Conservation (phyloP, 2,888 invertebrate species). For the Sminthurinus aureus region DNA sequence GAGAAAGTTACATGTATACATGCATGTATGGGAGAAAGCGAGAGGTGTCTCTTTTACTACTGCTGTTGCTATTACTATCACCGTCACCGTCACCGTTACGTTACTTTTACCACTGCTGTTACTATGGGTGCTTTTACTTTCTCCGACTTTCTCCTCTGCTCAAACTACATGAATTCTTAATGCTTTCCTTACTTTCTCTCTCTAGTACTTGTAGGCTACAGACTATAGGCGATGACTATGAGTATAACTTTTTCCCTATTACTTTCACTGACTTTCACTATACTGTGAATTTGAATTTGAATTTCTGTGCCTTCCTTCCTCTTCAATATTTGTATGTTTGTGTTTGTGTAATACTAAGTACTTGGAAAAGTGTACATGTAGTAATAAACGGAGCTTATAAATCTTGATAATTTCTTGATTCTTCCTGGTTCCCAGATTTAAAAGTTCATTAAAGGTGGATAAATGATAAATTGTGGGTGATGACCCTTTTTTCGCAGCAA, state of each 20-base stretch:
- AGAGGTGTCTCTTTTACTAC: not conserved
- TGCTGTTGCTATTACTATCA: not conserved
- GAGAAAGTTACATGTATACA: not conserved
- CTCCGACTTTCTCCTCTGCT: not conserved
- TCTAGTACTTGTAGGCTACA: no score
- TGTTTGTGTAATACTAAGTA: not conserved
- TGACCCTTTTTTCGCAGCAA: slow-evolving; percentile 42
- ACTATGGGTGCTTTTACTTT: not conserved
- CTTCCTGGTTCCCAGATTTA: slow-evolving; percentile 38
- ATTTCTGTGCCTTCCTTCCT: no score
- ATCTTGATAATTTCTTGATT: slow-evolving; percentile 47
- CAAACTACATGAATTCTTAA: slow-evolving; percentile 20
- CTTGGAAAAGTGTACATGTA: not conserved
- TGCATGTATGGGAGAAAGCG: slow-evolving; percentile 8
- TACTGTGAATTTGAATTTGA: no score
- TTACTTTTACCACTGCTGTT: not conserved
- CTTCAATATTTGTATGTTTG: not conserved
- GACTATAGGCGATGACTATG: no score
- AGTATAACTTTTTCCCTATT: no score
- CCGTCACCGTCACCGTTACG: not conserved
- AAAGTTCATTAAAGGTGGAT: slow-evolving; percentile 46
- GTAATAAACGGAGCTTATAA: slow-evolving; percentile 45
- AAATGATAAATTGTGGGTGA: slow-evolving; percentile 37
- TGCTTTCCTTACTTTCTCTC: not conserved
- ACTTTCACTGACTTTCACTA: no score